phyloP scores from a whole-genome alignment of 1,140 invertebrate species.

The Tyrophagus putrescentiae region DNA sequence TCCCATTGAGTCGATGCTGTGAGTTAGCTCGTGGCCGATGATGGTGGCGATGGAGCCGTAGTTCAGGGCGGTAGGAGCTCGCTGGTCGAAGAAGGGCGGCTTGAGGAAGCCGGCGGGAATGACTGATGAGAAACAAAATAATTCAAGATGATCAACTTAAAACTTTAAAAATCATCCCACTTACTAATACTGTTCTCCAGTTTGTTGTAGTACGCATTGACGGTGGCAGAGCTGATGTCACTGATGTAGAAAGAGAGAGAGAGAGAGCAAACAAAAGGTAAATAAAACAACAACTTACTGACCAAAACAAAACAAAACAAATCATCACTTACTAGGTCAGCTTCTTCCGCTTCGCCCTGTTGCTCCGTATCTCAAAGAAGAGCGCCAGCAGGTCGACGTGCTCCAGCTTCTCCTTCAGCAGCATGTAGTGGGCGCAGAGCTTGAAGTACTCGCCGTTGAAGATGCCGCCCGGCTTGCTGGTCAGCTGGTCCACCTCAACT shows the following conservation, averaged over 20 bases:
- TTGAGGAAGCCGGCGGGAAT: not conserved
- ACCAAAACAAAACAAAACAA: too few relatives aligned
- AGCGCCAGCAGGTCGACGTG: not conserved
- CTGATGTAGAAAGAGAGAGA: too few relatives aligned
- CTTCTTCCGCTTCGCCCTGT: too few relatives aligned
- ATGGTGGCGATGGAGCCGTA: not conserved
- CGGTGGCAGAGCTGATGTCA: too few relatives aligned
- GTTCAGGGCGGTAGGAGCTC: not conserved
- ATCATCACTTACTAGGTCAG: too few relatives aligned
- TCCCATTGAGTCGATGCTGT: constrained; percentile 43
- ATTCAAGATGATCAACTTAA: too few relatives aligned
- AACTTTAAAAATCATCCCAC: too few relatives aligned
- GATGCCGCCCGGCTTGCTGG: too few relatives aligned
- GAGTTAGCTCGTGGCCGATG: constrained; percentile 24
- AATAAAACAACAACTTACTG: not conserved
- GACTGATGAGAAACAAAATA: not conserved
- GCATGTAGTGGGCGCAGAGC: not conserved
- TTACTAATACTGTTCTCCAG: too few relatives aligned
- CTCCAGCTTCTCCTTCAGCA: not conserved
- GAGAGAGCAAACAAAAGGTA: too few relatives aligned
- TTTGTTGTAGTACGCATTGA: too few relatives aligned
- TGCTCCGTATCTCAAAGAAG: not conserved
- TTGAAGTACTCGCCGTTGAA: not conserved
- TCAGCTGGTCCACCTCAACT: not conserved
- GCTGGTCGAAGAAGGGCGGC: too few relatives aligned